Evolutionary conservation across 2,888 invertebrate genomes (phyloP).

Genomic region (Thera britannica): DNA sequence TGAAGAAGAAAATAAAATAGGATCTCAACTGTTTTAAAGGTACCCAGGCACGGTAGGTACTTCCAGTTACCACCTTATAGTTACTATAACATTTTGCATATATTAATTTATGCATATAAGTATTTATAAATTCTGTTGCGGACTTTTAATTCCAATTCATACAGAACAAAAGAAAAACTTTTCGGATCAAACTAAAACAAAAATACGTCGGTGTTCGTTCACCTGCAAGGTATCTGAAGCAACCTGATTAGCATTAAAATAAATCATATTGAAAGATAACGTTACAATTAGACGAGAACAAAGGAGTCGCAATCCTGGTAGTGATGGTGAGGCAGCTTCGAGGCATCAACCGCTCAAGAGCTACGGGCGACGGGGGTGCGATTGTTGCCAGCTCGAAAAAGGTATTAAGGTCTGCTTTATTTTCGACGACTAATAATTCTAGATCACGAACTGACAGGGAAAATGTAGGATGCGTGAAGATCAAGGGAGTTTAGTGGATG

Average conservation of each 20-base stretch:
- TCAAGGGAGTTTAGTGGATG: no score
- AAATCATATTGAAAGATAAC: slow-evolving; percentile 39
- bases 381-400: slow-evolving; percentile 22
- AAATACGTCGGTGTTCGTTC: no score
- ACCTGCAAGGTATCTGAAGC: neutral
- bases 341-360: slow-evolving; percentile 47
- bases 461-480: no score
- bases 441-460: neutral
- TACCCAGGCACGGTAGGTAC: no score
- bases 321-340: slow-evolving; percentile 46
- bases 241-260: neutral
- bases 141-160: no score
- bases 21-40: no score
- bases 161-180: no score
- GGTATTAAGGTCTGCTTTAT: neutral
- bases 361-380: slow-evolving; percentile 43
- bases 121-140: neutral
- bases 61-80: no score
- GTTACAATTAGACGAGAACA: slow-evolving; percentile 66
- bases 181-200: no score
- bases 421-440: neutral
- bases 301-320: slow-evolving; percentile 61
- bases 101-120: neutral
- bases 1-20: neutral
- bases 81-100: no score